These are phyloP conservation scores for Parnassius apollo DNA, from an alignment of 2,888 invertebrate genomes.

Conservation along the genomic window DNA sequence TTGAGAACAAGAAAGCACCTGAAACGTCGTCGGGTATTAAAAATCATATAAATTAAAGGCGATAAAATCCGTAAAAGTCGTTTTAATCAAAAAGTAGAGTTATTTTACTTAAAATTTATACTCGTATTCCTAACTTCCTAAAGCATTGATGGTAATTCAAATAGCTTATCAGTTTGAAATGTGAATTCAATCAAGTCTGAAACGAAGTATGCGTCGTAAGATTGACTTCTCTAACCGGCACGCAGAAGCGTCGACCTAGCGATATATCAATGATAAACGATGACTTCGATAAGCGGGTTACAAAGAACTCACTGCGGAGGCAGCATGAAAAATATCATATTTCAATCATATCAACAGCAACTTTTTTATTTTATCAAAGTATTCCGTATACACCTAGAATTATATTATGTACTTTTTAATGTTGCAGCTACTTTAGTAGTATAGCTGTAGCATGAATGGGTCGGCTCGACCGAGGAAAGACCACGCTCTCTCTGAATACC, in stretches of 20 bases:
- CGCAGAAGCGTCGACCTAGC: conserved; percentile 51
- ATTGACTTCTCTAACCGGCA: conserved; percentile 56
- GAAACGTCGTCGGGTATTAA: no score
- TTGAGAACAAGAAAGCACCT: no score
- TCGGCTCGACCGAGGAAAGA: no score
- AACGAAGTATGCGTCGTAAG: conserved; percentile 42
- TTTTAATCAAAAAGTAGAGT: no score
- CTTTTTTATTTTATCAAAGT: conserved; percentile 37
- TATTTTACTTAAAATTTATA: no score
- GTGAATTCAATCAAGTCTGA: conserved; percentile 36
- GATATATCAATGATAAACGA: conserved; percentile 71
- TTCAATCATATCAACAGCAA: conserved; percentile 46
- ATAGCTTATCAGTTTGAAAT: conserved; percentile 28
- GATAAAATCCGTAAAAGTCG: no score
- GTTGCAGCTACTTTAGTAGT: no score
- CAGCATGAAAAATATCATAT: conserved; percentile 50
- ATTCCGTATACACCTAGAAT: no score
- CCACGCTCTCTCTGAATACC: no score
- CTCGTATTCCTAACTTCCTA: background rate
- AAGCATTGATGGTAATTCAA: conserved; percentile 10
- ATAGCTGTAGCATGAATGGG: no score
- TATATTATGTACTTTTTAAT: no score
- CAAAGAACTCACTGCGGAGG: conserved; percentile 41
- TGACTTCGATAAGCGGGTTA: conserved; percentile 49
- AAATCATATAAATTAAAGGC: no score